Evolutionary conservation across 2,797 vertebrate species (phyloP).

Genomic region (Astyanax mexicanus): DNA sequence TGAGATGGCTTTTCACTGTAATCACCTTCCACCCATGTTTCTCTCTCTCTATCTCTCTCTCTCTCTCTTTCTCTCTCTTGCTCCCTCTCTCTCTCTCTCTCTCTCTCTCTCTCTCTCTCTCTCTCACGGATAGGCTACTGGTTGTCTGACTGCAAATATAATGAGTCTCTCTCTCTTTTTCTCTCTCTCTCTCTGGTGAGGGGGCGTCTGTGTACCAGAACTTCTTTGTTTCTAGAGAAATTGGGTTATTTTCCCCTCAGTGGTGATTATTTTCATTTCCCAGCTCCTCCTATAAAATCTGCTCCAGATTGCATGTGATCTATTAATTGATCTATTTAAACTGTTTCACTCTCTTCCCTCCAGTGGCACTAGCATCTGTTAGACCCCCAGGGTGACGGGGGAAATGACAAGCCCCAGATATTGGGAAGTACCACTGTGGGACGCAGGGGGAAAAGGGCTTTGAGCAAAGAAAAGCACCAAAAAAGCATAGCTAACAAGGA

Average conservation of each 20-base stretch:
- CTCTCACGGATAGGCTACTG: neutral
- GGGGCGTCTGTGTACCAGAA: neutral
- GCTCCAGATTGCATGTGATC: slow-evolving; percentile 33
- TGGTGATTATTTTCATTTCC: neutral
- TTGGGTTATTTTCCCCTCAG: neutral
- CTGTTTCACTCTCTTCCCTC: slow-evolving; percentile 18
- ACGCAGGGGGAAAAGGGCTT: slow-evolving; percentile 1
- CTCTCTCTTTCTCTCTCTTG: neutral
- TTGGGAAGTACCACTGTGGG: slow-evolving; percentile 36
- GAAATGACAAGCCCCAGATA: slow-evolving; percentile 44
- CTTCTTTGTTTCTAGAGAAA: neutral
- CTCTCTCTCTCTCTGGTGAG: neutral
- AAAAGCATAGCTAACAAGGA: neutral
- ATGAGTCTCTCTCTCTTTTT: slow-evolving; percentile 4
- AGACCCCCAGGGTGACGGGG: slow-evolving; percentile 46
- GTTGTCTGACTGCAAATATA: neutral
- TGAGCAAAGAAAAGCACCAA: neutral
- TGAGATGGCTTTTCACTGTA: slow-evolving; percentile 9
- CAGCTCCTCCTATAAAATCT: neutral
- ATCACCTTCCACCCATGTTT: neutral
- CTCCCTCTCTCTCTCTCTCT: neutral
- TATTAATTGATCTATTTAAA: slow-evolving; percentile 43
- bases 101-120: neutral
- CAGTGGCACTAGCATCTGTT: slow-evolving; percentile 45
- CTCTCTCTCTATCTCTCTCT: neutral